Conservation (phyloP, 1,140 invertebrate genomes). For the Brachionus rubens region DNA sequence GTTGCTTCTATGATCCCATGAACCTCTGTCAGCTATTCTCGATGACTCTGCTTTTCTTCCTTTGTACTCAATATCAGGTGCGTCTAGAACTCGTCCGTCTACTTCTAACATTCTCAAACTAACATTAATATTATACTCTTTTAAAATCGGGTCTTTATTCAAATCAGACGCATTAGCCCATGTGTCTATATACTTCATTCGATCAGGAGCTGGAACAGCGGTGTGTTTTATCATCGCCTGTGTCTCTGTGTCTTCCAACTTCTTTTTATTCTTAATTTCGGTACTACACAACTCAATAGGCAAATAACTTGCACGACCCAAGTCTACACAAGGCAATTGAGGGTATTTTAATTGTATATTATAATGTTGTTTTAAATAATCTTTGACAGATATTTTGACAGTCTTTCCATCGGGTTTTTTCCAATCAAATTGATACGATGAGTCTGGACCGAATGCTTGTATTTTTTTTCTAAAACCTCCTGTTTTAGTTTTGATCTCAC, state of each 20-base stretch:
- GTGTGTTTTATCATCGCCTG: not conserved
- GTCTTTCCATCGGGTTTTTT: not conserved
- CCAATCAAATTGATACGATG: conserved; percentile 25
- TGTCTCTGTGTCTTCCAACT: conserved; percentile 7
- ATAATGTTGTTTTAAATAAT: conserved; percentile 23
- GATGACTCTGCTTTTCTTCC: not conserved
- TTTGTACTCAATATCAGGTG: conserved; percentile 94
- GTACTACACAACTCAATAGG: conserved; percentile 41
- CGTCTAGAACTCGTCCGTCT: conserved; percentile 88
- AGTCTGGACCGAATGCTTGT: conserved; percentile 24
- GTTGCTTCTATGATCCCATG: conserved; percentile 99
- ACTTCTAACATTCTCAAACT: conserved; percentile 99
- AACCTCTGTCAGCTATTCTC: conserved; percentile 69
- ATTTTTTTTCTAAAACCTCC: conserved; percentile 46
- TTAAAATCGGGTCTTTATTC: conserved; percentile 81
- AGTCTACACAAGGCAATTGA: conserved; percentile 35
- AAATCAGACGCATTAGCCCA: conserved; percentile 7
- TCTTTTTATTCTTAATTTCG: conserved; percentile 37
- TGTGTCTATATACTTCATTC: conserved; percentile 7
- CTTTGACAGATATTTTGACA: not conserved
- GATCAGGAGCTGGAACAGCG: conserved; percentile 6
- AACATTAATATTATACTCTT: conserved; percentile 95
- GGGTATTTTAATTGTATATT: conserved; percentile 5
- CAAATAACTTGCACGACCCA: conserved; percentile 2
- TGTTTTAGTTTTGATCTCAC: conserved; percentile 42